Evolutionary conservation across 2,888 invertebrate genomes (phyloP).

Genomic region (Rambutsinella grinnellia): DNA sequence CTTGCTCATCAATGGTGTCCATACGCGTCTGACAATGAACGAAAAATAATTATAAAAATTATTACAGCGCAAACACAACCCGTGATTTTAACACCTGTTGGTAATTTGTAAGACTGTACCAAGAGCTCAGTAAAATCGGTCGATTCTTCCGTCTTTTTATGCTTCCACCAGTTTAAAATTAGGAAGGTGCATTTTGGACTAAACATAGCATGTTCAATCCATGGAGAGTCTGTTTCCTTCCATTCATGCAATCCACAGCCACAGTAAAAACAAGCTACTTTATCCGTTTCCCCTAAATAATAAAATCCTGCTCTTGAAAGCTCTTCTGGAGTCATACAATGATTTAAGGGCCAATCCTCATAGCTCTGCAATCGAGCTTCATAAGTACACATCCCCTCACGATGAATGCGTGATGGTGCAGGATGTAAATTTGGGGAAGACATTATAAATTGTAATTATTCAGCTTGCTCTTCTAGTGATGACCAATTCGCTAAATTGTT

Average conservation of each 20-base stretch:
- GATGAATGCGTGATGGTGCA: too few species aligned
- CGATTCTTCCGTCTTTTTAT: too few species aligned
- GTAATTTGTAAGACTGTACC: too few species aligned
- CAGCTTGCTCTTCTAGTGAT: too few species aligned
- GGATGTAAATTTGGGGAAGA: neutral
- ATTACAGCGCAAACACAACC: too few species aligned
- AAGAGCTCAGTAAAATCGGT: too few species aligned
- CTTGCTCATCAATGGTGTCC: too few species aligned
- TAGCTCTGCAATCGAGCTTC: constrained; percentile 1
- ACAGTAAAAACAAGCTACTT: constrained; percentile 47
- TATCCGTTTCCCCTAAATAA: constrained; percentile 20
- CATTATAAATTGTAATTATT: neutral
- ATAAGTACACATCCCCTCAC: neutral
- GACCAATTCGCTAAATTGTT: neutral
- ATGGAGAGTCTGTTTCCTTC: constrained; percentile 26
- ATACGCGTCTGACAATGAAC: too few species aligned
- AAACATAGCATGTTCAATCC: constrained; percentile 48
- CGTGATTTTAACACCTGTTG: too few species aligned
- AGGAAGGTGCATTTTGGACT: constrained; percentile 22
- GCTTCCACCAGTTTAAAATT: constrained; percentile 8
- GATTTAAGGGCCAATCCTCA: neutral
- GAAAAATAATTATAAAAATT: too few species aligned
- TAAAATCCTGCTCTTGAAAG: constrained; percentile 49
- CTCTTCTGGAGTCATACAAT: neutral
- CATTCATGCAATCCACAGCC: constrained; percentile 42